Evolutionary conservation across 2,797 vertebrate species (phyloP).

Genomic region (Merluccius polli): DNA sequence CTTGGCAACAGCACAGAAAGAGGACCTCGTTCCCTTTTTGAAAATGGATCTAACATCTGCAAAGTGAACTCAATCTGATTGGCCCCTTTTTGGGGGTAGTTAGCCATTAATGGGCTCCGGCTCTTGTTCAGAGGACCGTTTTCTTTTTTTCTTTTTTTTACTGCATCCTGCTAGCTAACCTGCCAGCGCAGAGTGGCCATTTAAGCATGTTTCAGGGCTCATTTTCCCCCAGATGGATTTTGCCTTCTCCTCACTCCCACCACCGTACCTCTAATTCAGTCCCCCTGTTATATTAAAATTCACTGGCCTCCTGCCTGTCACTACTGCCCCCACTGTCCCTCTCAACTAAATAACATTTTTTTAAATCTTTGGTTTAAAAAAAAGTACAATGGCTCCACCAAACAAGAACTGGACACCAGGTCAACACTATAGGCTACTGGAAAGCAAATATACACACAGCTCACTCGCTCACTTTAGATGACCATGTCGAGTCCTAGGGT

Average conservation of each 20-base stretch:
- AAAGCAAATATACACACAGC: not conserved
- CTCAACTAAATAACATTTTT: not conserved
- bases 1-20: slow-evolving; percentile 23
- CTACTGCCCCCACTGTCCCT: not conserved
- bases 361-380: not conserved
- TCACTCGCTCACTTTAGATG: not conserved
- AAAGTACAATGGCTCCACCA: not conserved
- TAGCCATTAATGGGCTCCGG: slow-evolving; percentile 60
- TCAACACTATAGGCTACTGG: not conserved
- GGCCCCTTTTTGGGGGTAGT: slow-evolving; percentile 51
- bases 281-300: not conserved
- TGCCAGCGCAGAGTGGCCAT: slow-evolving; percentile 32
- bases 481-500: not conserved
- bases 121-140: slow-evolving; percentile 44
- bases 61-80: slow-evolving; percentile 44
- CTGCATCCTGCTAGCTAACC: slow-evolving; percentile 30
- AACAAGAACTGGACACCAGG: not conserved
- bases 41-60: slow-evolving; percentile 55
- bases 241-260: not conserved
- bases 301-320: not conserved
- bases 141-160: slow-evolving; percentile 6
- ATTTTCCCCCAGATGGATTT: slow-evolving; percentile 20
- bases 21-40: slow-evolving; percentile 33
- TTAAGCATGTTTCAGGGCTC: slow-evolving; percentile 41
- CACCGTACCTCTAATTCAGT: not conserved